A percentile compares a stretch with the other conserved stretches of the same genome.
phyloP scores from a whole-genome alignment of 2,797 vertebrate genomes.

The Sarcophilus harrisii region DNA sequence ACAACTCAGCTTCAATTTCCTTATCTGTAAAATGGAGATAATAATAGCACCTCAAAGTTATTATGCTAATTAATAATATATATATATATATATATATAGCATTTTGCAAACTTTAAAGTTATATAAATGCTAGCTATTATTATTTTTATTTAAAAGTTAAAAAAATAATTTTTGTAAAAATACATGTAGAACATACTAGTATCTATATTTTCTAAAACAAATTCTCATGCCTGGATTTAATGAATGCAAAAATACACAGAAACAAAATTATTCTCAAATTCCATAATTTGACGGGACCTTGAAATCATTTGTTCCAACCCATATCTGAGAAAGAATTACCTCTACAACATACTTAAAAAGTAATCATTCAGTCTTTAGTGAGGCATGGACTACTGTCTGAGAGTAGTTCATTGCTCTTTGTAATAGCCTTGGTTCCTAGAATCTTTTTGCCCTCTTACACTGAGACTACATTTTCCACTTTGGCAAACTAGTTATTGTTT shows the following conservation, averaged over 20 bases:
- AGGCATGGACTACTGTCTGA: background rate
- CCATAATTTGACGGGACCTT: background rate
- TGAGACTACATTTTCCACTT: background rate
- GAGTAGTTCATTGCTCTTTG: background rate
- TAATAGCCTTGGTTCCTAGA: background rate
- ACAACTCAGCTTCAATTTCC: background rate
- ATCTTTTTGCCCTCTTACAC: background rate
- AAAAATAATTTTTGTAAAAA: slow-evolving; percentile 53
- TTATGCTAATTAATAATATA: background rate
- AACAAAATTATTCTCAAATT: background rate
- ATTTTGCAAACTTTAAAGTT: background rate
- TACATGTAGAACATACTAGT: slow-evolving; percentile 53
- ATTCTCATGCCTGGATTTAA: slow-evolving; percentile 58
- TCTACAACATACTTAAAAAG: background rate
- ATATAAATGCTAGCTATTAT: background rate
- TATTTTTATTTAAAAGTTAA: background rate
- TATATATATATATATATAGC: no score
- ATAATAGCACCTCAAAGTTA: background rate
- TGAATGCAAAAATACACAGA: slow-evolving; percentile 34
- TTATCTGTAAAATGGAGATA: background rate
- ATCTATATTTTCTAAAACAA: slow-evolving; percentile 63
- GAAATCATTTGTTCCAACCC: background rate
- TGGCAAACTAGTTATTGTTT: background rate
- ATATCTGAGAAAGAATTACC: background rate
- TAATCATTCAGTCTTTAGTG: background rate